These are phyloP conservation scores for Corynorhinus townsendii DNA, from an alignment of 2,113 vertebrate species.

Conservation along the genomic window DNA sequence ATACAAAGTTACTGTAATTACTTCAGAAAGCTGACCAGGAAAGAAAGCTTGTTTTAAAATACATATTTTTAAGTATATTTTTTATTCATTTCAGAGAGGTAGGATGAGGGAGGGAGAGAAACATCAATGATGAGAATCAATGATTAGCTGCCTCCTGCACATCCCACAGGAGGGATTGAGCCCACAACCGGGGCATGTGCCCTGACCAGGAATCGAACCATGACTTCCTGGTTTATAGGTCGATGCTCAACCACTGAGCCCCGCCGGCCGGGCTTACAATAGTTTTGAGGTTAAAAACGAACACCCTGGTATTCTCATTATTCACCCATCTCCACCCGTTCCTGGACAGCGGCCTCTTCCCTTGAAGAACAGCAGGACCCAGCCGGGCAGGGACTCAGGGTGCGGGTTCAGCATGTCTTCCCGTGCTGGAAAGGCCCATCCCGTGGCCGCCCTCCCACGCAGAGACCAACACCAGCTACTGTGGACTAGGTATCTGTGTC, in stretches of 20 bases:
- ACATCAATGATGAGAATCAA: no score
- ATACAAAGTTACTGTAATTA: not conserved
- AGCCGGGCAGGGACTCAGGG: not conserved
- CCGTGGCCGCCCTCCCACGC: not conserved
- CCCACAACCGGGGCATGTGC: no score
- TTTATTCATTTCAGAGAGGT: no score
- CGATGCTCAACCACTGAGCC: no score
- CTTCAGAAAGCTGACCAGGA: not conserved
- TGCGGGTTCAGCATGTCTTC: fast-evolving
- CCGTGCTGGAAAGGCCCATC: not conserved
- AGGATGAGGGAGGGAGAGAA: no score
- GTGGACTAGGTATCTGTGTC: not conserved
- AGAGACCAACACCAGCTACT: not conserved
- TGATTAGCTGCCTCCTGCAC: no score
- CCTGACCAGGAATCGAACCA: no score
- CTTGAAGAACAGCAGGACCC: not conserved
- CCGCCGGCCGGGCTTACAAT: no score
- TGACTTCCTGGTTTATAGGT: no score
- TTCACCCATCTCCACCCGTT: not conserved
- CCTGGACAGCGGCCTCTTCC: not conserved
- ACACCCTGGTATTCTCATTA: not conserved
- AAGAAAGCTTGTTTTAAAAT: not conserved
- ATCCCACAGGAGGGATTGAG: no score
- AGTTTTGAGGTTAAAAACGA: not conserved
- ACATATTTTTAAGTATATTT: no score